Percentiles rank a stretch among this genome's conserved stretches.
Conservation (phyloP, 2,797 vertebrate species). For the Mormyrops boulengeri region DNA sequence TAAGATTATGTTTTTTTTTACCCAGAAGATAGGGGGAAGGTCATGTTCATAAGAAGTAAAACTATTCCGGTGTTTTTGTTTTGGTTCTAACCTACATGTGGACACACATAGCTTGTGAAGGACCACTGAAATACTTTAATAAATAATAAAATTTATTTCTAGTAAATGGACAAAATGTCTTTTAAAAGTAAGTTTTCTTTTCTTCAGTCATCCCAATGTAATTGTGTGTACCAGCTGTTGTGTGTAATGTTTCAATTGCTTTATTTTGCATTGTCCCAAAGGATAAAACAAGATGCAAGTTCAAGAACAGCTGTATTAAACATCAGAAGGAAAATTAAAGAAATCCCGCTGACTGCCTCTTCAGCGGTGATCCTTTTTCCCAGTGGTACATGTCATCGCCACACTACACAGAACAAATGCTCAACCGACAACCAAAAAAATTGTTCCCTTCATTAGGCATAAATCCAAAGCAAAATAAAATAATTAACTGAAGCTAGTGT, state of each 20-base stretch:
- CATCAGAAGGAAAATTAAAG: slow-evolving; percentile 36
- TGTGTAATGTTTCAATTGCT: slow-evolving; percentile 32
- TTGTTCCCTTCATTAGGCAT: slow-evolving; percentile 85
- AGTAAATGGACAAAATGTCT: slow-evolving; percentile 73
- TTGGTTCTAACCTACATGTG: neutral
- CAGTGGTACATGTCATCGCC: slow-evolving; percentile 31
- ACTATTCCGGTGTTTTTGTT: neutral
- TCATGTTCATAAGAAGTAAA: neutral
- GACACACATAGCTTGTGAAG: slow-evolving; percentile 17
- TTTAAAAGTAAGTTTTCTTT: slow-evolving; percentile 58
- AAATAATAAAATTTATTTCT: slow-evolving; percentile 76
- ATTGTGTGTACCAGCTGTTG: slow-evolving; percentile 39
- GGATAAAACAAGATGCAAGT: slow-evolving; percentile 41
- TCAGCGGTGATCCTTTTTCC: slow-evolving; percentile 49
- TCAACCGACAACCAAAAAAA: slow-evolving; percentile 43
- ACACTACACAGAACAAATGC: slow-evolving; percentile 45
- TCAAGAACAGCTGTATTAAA: slow-evolving; percentile 43
- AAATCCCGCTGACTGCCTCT: slow-evolving; percentile 41
- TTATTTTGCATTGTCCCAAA: slow-evolving; percentile 52
- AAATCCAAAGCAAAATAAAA: slow-evolving; percentile 49
- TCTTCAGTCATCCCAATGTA: slow-evolving; percentile 45
- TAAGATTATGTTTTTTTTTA: neutral
- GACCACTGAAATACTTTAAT: slow-evolving; percentile 87
- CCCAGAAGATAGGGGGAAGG: neutral
- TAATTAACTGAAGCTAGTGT: slow-evolving; percentile 42